Percentiles rank a stretch among this genome's conserved stretches.
Evolutionary conservation across 1,140 invertebrate genomes (phyloP).

Genomic region (Heliconius himera): DNA sequence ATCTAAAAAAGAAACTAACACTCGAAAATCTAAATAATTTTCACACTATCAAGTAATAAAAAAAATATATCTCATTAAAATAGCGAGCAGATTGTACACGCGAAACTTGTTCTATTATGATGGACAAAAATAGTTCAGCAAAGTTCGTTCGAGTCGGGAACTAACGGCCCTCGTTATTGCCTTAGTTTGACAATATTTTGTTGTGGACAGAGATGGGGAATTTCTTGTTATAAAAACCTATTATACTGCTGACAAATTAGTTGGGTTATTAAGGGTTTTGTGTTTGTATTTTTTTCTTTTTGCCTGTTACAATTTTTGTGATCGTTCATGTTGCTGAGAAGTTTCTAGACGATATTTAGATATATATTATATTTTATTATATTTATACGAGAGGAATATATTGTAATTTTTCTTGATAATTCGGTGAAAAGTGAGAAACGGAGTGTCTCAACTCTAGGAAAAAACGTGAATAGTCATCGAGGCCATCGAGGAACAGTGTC

Average conservation of each 20-base stretch:
- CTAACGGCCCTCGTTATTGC: conserved; percentile 70
- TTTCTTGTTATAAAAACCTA: conserved; percentile 65
- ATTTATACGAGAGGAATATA: neutral
- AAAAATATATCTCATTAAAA: conserved; percentile 56
- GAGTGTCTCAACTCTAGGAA: too few relatives aligned
- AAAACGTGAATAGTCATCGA: too few relatives aligned
- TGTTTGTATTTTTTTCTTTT: conserved; percentile 39
- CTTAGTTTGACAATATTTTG: conserved; percentile 75
- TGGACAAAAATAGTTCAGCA: conserved; percentile 71
- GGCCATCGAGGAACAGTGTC: neutral
- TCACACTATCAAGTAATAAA: conserved; percentile 7
- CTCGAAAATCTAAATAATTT: neutral
- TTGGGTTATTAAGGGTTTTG: conserved; percentile 44
- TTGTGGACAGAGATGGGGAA: conserved; percentile 54
- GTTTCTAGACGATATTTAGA: neutral
- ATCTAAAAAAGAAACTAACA: neutral
- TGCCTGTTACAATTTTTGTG: conserved; percentile 19
- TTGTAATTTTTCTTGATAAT: too few relatives aligned
- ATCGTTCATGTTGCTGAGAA: neutral
- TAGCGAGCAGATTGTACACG: conserved; percentile 56
- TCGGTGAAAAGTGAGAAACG: too few relatives aligned
- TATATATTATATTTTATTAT: neutral
- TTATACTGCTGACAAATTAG: conserved; percentile 60
- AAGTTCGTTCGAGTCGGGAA: conserved; percentile 59
- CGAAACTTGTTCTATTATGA: conserved; percentile 74